Conservation (phyloP, 1,140 invertebrate genomes). For the Conopomorpha cramerella region DNA sequence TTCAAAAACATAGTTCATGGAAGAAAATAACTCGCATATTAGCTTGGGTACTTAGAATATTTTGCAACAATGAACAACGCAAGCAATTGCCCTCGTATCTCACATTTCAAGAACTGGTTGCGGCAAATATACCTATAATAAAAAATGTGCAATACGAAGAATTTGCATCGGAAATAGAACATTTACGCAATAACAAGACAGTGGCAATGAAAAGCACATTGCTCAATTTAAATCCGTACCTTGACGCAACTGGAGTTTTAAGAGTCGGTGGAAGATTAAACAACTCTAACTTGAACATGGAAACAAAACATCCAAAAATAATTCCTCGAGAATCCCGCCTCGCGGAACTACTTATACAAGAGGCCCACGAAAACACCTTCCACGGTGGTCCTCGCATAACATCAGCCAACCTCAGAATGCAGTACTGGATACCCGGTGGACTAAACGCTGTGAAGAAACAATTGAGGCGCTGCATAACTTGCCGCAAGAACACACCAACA, state of each 20-base stretch:
- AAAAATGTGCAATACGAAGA: slow-evolving; percentile 10
- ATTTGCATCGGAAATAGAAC: slow-evolving; percentile 4
- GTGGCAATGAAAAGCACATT: slow-evolving; percentile 11
- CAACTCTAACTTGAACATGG: slow-evolving; percentile 5
- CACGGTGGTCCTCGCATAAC: slow-evolving; percentile 19
- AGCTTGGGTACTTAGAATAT: background rate
- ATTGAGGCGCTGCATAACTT: slow-evolving; percentile 9
- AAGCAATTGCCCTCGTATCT: background rate
- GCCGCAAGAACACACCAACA: slow-evolving; percentile 3
- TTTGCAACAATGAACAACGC: too few relatives aligned
- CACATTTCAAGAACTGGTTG: slow-evolving; percentile 7
- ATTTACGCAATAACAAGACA: slow-evolving; percentile 5
- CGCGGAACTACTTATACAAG: slow-evolving; percentile 11
- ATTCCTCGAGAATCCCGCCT: slow-evolving; percentile 10
- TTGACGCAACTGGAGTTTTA: slow-evolving; percentile 12
- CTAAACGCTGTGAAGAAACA: slow-evolving; percentile 5
- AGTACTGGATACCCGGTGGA: slow-evolving; percentile 18
- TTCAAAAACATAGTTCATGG: background rate
- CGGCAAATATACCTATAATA: slow-evolving; percentile 10
- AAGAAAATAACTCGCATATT: background rate
- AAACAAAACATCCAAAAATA: slow-evolving; percentile 15
- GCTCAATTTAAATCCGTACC: slow-evolving; percentile 10
- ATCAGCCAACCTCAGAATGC: slow-evolving; percentile 9
- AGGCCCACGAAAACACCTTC: slow-evolving; percentile 13
- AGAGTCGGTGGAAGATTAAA: slow-evolving; percentile 23